A percentile compares a stretch with the other conserved stretches of the same genome.
Evolutionary conservation across 2,888 invertebrate genomes (phyloP).

Genomic region (Ferdinandea cuprea): DNA sequence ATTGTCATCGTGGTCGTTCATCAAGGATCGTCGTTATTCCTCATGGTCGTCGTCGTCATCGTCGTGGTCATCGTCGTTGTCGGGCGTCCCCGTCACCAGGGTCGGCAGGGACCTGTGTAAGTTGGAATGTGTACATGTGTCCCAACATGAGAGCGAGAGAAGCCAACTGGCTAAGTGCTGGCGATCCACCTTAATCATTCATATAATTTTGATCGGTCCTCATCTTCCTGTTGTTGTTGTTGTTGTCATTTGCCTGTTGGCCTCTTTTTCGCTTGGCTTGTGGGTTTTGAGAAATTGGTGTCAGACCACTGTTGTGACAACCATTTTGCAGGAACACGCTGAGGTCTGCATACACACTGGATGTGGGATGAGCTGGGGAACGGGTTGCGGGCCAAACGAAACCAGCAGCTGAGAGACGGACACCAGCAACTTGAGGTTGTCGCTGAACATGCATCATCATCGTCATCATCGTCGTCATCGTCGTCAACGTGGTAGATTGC

Average conservation of each 20-base stretch:
- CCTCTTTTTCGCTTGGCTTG: slow-evolving; percentile 60
- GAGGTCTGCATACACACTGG: slow-evolving; percentile 61
- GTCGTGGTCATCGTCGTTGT: slow-evolving; percentile 14
- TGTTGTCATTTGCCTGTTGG: slow-evolving; percentile 43
- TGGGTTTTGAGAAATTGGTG: slow-evolving; percentile 72
- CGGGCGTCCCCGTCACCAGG: slow-evolving; percentile 27
- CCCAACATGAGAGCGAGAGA: slow-evolving; percentile 70
- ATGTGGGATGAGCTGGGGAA: slow-evolving; percentile 25
- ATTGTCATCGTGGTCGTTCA: slow-evolving; percentile 74
- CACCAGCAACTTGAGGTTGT: slow-evolving; percentile 63
- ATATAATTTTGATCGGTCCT: slow-evolving; percentile 73
- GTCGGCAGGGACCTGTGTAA: slow-evolving; percentile 63
- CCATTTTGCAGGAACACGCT: slow-evolving; percentile 76
- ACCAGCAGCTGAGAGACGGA: slow-evolving; percentile 69
- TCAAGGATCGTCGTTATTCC: slow-evolving; percentile 61
- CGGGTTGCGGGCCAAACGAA: slow-evolving; percentile 44
- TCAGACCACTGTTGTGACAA: slow-evolving; percentile 76
- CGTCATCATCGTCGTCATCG: slow-evolving; percentile 37
- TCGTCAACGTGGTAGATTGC: slow-evolving; percentile 23
- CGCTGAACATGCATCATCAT: slow-evolving; percentile 66
- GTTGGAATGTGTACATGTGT: slow-evolving; percentile 71
- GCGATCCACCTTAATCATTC: slow-evolving; percentile 74
- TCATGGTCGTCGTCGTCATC: slow-evolving; percentile 27
- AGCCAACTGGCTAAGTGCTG: slow-evolving; percentile 70
- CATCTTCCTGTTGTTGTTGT: slow-evolving; percentile 71